A percentile compares a stretch with the other conserved stretches of the same genome.
phyloP scores from a whole-genome alignment of 2,113 vertebrate genomes.

The Sprattus sprattus region DNA sequence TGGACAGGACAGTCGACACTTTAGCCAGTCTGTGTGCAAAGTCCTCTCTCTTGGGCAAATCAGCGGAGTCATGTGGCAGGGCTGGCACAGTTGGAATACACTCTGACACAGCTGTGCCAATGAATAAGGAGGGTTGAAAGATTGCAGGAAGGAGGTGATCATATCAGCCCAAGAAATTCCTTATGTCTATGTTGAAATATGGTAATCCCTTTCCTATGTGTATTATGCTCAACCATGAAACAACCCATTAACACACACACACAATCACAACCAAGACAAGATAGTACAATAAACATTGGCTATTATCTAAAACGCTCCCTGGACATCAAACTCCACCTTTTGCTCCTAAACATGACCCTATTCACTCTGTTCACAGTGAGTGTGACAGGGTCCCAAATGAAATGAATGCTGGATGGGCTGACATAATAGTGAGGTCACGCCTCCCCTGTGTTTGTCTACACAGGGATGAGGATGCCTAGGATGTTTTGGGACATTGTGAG shows the following conservation, averaged over 20 bases:
- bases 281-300: neutral
- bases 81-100: neutral
- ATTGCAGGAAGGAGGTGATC: neutral
- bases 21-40: neutral
- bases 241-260: neutral
- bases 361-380: neutral
- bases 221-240: neutral
- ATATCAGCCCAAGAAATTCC: neutral
- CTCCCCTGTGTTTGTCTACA: neutral
- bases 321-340: no score
- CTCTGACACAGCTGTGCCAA: constrained; percentile 11
- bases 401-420: constrained; percentile 9
- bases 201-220: neutral
- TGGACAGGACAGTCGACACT: neutral
- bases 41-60: neutral
- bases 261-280: neutral
- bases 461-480: constrained; percentile 27
- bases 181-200: neutral
- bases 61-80: neutral
- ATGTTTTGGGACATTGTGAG: constrained; percentile 27
- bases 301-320: neutral
- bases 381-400: neutral
- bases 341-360: neutral
- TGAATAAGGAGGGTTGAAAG: neutral
- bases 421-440: neutral